Evolutionary conservation across 2,113 vertebrate genomes (phyloP), one percentile per base, ranked within the genome.

Genomic region (Orientallactaga bullata): DNA sequence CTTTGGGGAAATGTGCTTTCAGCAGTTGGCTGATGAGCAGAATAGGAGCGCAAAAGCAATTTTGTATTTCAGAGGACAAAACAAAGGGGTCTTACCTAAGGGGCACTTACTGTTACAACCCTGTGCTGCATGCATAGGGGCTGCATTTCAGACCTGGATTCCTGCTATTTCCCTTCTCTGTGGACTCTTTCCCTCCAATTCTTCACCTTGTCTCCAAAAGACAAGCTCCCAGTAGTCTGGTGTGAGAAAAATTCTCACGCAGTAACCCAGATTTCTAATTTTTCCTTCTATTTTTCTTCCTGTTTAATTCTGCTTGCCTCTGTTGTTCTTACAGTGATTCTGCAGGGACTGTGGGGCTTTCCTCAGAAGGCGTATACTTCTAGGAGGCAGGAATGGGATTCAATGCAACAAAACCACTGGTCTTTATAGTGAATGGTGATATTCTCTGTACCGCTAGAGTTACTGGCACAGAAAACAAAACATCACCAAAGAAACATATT

Each of bases 61-160:
- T 87, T 92, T 76, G 17, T 58, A 39, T 85, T 92, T 89, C 37
- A 88, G 26, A 90, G 71, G 30, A 30, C 71, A 87, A 73, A 72
- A 35, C 7, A 71, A 89, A 79, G 35, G 11, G 55, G 3, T 12
- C 39, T 68, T 51, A 87, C 89, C 32, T 81, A 26, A 87, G 77
- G 23, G 51, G 23, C 21, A 87, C n/a, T 80, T 92, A 60, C 61
- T 77, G 23, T 24, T 86, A 30, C 68, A 47, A 71, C 30, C 61
- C 77, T 10, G 0, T 11, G 42, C 77, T 10, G 0, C 13, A 51
- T 35, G n/a, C 0, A 42, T 24, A 60, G n/a, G 9, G n/a, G 39
- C 16, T 91, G 10, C 5, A 78, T 74, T 85, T 92, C 20, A 71
- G 23, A 7, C 87, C 66, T 51, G 63, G 10, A 47, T 83, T 88